phyloP scores from a whole-genome alignment of 1,140 invertebrate genomes.

The Bilobella aurantiaca region DNA sequence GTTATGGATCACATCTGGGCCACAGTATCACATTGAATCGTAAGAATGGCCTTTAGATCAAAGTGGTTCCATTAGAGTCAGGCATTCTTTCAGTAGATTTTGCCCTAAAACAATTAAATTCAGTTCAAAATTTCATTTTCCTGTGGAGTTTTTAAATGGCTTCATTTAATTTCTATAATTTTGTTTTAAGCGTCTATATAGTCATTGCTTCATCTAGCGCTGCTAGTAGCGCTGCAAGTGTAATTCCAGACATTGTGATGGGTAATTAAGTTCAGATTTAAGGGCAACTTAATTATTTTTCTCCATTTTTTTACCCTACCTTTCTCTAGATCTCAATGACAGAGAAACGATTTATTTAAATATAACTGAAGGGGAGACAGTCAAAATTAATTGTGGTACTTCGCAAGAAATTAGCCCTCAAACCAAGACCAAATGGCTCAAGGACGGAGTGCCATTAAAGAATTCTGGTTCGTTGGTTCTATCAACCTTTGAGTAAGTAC shows the following conservation, averaged over 20 bases:
- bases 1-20: too few species aligned
- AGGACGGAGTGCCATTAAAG: slow-evolving; percentile 20
- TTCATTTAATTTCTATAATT: too few species aligned
- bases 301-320: neutral
- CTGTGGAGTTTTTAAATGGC: too few species aligned
- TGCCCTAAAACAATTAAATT: too few species aligned
- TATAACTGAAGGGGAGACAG: neutral
- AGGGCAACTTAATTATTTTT: neutral
- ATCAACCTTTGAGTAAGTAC: slow-evolving; percentile 21
- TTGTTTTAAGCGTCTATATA: too few species aligned
- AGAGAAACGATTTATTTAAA: neutral
- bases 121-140: too few species aligned
- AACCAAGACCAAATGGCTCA: slow-evolving; percentile 18
- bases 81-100: too few species aligned
- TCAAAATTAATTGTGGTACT: slow-evolving; percentile 9
- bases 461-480: slow-evolving; percentile 13
- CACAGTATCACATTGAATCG: too few species aligned
- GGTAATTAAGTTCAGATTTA: neutral
- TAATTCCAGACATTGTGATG: neutral
- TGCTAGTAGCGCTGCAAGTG: too few species aligned
- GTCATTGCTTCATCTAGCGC: too few species aligned
- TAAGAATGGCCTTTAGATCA: too few species aligned
- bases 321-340: neutral
- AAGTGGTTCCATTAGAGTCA: too few species aligned
- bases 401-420: slow-evolving; percentile 8